Base-by-base conservation (phyloP, 2,888 invertebrate genomes). In the Synanthedon myopaeformis region DNA sequence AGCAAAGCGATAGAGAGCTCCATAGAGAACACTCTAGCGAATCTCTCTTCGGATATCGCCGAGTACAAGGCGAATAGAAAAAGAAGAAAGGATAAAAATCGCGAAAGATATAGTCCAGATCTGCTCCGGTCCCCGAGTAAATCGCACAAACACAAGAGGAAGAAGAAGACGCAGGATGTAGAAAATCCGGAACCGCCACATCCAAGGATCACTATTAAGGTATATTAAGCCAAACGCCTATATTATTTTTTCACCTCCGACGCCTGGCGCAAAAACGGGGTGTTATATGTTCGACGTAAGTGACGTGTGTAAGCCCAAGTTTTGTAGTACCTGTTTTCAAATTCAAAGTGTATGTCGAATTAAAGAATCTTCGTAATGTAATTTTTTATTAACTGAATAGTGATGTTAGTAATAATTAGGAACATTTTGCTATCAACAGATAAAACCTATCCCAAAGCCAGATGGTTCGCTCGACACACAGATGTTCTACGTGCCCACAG, bases 141-240 rank as follows among this genome's bases (percentile, higher is more conserved):
- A 66, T 93, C 94, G 58, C 92, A 94, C 64, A 94, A 94, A 70
- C 89, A 94, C 48, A 94, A 94, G 69, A 89, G 94, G 58, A 94
- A 94, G 88, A 92, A 93, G 89, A 94, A 94, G 79, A 91, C 90
- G 57, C 89, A 93, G 56, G 93, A 93, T 65, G 78, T 91, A 57
- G 86, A 87, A 56, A 85, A 89, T 61, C 87, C 87, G 2, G 81
- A 88, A 2, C 67, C 70, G 52, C 90, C 91, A 23, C 92, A 92
- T 76, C 92, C 94, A 28, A 90, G 94, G 70, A 94, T 95, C 54
- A 95, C 94, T 56, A 94, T 94, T 52, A 95, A 94, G 88, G 93
- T 93, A 78, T 50, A 55, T 49, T 51, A 35, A 10, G 13, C 42
- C 52, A 14, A 28, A 3, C 14, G 12, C 41, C 13, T 48, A 11